Evolutionary conservation across 2,113 vertebrate genomes (phyloP), one percentile per base, ranked within the genome.

Genomic region (Syrmaticus mikado): DNA sequence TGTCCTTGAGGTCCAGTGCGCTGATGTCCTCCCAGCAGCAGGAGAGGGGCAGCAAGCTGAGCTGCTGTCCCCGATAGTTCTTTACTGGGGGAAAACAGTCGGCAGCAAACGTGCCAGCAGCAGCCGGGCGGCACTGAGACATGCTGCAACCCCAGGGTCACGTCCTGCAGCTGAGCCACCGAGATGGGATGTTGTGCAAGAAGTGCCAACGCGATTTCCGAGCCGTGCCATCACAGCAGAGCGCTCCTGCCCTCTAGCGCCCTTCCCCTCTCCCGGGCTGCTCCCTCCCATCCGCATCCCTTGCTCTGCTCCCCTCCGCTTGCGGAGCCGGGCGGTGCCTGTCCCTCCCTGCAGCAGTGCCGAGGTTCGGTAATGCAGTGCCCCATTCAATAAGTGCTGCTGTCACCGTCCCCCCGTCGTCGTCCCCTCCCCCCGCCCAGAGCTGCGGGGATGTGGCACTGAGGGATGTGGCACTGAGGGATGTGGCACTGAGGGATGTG

Each of bases 211-310:
- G 13, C 4, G 62, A 5, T 8, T 3, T 2, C 2, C 0, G 60
- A 46, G 46, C 17, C 0, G 6, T 5, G 17, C 52, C 1, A 11
- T 1, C 8, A 11, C 46, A 14, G 13, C 77, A 80, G 87, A 78
- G 64, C 93, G 86, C 94, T 95, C 83, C 97, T 95, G 95, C 97
- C 97, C 96, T 76, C 97, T 97, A 87, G 96, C 27, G 96, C 87
- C 78, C 13, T 50, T 60, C 67, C 34, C 41, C 19, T 62, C 78
- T 27, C 55, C 80, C 6, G 9, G 16, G 30, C 10, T 4, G 41
- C 22, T 64, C 30, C 57, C 8, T 50, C 52, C 16, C 19, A 8
- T 17, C 21, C 10, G 8, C 46, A 4, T 57, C 25, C 12, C 20
- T 27, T 0, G 14, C 3, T 32, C 58, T 28, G 8, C 1, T 55